Conservation (phyloP, 2,888 invertebrate genomes). For the Oscheius onirici region DNA sequence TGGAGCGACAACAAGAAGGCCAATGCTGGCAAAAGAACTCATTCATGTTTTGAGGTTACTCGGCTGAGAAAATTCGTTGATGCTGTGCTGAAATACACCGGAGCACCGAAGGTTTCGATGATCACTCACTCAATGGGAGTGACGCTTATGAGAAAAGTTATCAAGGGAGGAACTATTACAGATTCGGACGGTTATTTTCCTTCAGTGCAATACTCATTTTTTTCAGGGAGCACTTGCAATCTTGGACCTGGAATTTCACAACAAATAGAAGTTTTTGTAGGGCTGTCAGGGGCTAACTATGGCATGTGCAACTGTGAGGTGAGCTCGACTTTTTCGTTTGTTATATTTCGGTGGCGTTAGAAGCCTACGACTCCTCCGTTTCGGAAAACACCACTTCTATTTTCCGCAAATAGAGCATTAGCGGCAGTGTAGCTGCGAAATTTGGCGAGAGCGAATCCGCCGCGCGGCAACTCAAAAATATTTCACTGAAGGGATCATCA, state of each 20-base stretch:
- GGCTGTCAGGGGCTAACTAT: slow-evolving; percentile 26
- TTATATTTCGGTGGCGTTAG: too few species aligned
- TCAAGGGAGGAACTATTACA: slow-evolving; percentile 53
- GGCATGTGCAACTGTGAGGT: background rate
- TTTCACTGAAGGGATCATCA: too few species aligned
- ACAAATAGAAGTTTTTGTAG: slow-evolving; percentile 62
- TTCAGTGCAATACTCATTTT: background rate
- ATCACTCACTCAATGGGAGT: slow-evolving; percentile 64
- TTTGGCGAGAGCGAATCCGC: too few species aligned
- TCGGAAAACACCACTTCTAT: too few species aligned
- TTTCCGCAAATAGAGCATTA: too few species aligned
- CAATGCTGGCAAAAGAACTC: slow-evolving; percentile 13
- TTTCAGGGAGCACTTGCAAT: slow-evolving; percentile 34
- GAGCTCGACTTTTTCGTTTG: too few species aligned
- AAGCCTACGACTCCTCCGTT: too few species aligned
- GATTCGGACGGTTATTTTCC: slow-evolving; percentile 37
- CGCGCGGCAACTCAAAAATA: too few species aligned
- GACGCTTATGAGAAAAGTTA: slow-evolving; percentile 54
- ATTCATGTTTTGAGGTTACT: slow-evolving; percentile 50
- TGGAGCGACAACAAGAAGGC: slow-evolving; percentile 55
- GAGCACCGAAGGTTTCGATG: slow-evolving; percentile 41
- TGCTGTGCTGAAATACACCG: slow-evolving; percentile 54
- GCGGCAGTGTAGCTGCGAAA: too few species aligned
- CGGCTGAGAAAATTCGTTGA: slow-evolving; percentile 57
- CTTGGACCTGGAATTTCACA: slow-evolving; percentile 49